Base-by-base conservation (phyloP, 30 jellyfish, hydroid and myxozoan genomes). In the Aurelia aurita region DNA sequence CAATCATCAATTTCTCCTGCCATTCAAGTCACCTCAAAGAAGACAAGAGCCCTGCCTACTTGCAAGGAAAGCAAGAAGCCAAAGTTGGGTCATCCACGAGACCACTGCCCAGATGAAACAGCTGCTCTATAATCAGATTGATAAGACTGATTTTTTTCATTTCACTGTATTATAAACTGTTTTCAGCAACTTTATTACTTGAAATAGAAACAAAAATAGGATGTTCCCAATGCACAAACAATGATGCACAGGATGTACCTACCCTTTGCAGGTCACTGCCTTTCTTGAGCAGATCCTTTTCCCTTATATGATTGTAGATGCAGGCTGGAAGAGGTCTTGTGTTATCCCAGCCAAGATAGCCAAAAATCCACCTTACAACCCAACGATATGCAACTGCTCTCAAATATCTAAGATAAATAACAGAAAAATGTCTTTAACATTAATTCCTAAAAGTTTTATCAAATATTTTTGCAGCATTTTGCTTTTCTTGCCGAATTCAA, bases 271-370 rank as follows among this genome's bases (percentile, higher is more conserved):
- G 85, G 54, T 72, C 54, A 22, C 10, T 72, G 58, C 71, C 85
- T 39, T 72, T 25, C 85, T 43, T 39, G 51, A 39, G 51, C 51
- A 39, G 51, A 72, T 45, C 44, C 19, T 26, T 47, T n/a, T 31
- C 31, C 13, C 85, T 13, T 0, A 72, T 72, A 25, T 72, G 2
- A 6, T 32, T 72, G 58, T 72, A 72, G 23, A 72, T 39, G 25
- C 85, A 72, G 49, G 85, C 85, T n/a, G 85, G 85, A 20, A 72
- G 71, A 53, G 85, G 85, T 28, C 85, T 69, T 72, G 71, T 53
- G 28, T 51, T 72, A 25, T 72, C 85, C 85, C 85, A 72, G 44
- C 80, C 58, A 23, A 68, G 63, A 44, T 68, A 68, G n/a, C 80
- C 80, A 68, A 68, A 68, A 14, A 72, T 72, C 85, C 85, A 72